Conservation (phyloP, 1,140 invertebrate species). For the Andricus grossulariae region DNA sequence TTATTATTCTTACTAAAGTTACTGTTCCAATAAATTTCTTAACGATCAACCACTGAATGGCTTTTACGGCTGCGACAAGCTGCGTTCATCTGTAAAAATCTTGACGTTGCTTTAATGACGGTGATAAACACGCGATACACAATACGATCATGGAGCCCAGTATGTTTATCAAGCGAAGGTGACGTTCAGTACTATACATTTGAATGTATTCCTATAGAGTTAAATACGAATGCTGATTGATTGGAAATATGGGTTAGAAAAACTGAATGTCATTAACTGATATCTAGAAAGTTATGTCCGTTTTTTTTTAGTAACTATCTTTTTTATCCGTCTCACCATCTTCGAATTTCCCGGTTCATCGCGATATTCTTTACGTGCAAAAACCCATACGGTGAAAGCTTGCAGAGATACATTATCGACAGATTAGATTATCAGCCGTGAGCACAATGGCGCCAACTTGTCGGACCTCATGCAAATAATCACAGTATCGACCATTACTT, state of each 20-base stretch:
- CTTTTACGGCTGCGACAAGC: constrained; percentile 42
- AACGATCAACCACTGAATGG: constrained; percentile 22
- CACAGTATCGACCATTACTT: not conserved
- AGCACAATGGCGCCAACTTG: constrained; percentile 60
- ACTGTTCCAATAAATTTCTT: constrained; percentile 6
- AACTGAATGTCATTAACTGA: too few species aligned
- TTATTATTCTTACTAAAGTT: not conserved
- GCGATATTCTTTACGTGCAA: constrained; percentile 29
- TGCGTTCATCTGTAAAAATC: constrained; percentile 51
- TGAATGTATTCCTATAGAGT: too few species aligned
- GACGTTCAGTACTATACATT: too few species aligned
- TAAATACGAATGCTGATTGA: too few species aligned
- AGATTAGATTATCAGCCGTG: constrained; percentile 66
- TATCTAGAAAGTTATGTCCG: too few species aligned
- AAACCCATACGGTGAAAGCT: not conserved
- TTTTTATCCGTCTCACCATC: too few species aligned
- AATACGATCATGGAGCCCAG: not conserved
- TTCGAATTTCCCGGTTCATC: constrained; percentile 13
- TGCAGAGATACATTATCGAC: constrained; percentile 47
- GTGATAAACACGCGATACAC: constrained; percentile 50
- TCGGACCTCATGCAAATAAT: constrained; percentile 48
- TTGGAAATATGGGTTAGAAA: too few species aligned
- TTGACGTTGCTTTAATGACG: constrained; percentile 60
- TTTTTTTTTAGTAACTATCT: too few species aligned
- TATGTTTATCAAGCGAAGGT: not conserved